phyloP scores from a whole-genome alignment of 2,888 invertebrate genomes.

The Fabriciana adippe region DNA sequence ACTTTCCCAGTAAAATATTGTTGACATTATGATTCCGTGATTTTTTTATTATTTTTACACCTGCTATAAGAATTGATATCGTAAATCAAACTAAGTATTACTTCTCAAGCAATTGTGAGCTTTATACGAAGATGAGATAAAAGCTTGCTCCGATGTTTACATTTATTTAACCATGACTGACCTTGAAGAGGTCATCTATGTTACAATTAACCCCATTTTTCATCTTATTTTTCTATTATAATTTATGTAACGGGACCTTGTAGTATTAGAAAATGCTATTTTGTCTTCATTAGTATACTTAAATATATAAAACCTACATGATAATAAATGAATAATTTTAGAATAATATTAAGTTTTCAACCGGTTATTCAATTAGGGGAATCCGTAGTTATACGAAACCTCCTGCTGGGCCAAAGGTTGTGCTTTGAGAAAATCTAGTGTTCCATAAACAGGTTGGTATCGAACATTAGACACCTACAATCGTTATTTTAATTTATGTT shows the following conservation, averaged over 20 bases:
- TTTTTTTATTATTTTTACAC: constrained; percentile 1
- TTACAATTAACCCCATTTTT: neutral
- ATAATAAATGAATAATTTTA: constrained; percentile 2
- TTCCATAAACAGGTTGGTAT: neutral
- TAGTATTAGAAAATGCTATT: constrained; percentile 3
- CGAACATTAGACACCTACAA: neutral
- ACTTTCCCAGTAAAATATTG: constrained; percentile 10
- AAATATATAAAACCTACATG: neutral
- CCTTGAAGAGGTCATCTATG: constrained; percentile 1
- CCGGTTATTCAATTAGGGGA: constrained; percentile 13
- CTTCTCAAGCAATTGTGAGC: neutral
- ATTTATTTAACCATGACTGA: neutral
- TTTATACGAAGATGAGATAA: neutral
- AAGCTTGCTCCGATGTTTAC: neutral
- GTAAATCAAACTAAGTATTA: neutral
- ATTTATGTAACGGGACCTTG: neutral
- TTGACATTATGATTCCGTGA: constrained; percentile 12
- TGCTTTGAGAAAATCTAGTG: neutral
- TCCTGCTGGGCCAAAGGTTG: constrained; percentile 21
- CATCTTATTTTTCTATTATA: neutral
- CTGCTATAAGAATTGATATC: neutral
- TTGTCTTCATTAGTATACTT: neutral
- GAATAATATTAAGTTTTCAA: constrained; percentile 7
- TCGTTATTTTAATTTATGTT: constrained; percentile 12
- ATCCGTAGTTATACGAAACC: neutral